Percentiles rank a stretch among this genome's conserved stretches.
phyloP scores from a whole-genome alignment of 2,797 vertebrate genomes.

The Macropus fuliginosus region DNA sequence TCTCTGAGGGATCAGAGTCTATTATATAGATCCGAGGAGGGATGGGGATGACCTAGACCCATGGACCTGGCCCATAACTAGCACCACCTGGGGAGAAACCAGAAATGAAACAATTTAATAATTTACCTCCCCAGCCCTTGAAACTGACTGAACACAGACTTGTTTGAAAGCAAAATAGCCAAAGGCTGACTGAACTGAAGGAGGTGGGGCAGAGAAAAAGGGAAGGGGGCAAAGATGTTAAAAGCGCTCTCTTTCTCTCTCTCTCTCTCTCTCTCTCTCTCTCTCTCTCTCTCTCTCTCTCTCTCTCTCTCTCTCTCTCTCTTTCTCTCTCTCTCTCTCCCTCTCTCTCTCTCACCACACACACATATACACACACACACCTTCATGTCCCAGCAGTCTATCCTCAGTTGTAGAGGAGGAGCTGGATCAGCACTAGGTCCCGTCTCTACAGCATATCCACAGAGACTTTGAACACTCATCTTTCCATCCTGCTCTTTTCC shows the following conservation, averaged over 20 bases:
- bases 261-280: background rate
- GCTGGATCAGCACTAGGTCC: background rate
- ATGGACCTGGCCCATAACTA: background rate
- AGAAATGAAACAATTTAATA: background rate
- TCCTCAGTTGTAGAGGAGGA: background rate
- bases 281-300: no score
- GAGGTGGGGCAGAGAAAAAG: background rate
- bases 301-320: background rate
- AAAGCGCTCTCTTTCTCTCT: background rate
- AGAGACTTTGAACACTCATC: background rate
- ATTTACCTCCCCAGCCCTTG: background rate
- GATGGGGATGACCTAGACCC: background rate
- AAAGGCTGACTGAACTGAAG: background rate
- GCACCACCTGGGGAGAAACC: background rate
- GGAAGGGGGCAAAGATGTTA: background rate
- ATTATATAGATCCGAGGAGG: background rate
- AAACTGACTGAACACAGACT: background rate
- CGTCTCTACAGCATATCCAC: background rate
- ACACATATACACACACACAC: background rate
- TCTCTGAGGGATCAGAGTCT: background rate
- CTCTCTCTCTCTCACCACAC: background rate
- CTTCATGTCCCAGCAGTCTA: fast-evolving
- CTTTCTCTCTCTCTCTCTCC: no score
- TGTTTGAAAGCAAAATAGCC: background rate
- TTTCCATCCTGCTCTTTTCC: background rate